phyloP scores from a whole-genome alignment of 2,888 invertebrate genomes.

The Parnassius mnemosyne region DNA sequence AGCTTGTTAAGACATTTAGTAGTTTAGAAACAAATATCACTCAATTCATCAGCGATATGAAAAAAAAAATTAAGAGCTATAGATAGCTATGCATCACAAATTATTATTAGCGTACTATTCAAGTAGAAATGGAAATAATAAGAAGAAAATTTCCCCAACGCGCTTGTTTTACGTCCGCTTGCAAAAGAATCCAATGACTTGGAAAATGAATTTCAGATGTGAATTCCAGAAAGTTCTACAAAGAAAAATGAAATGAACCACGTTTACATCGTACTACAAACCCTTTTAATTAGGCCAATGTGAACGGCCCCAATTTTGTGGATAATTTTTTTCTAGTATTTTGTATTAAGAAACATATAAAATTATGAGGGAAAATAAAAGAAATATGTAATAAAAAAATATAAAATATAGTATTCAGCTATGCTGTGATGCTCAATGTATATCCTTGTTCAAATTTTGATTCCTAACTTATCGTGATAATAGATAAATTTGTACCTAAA shows the following conservation, averaged over 20 bases:
- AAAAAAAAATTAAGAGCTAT: not conserved
- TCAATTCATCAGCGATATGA: no score
- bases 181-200: constrained; percentile 29
- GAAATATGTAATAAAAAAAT: no score
- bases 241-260: not conserved
- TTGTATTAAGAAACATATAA: no score
- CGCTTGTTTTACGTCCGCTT: constrained; percentile 16
- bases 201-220: constrained; percentile 26
- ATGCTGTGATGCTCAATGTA: no score
- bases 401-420: no score
- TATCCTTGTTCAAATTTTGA: no score
- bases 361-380: no score
- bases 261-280: not conserved
- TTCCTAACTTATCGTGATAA: no score
- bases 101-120: constrained; percentile 20
- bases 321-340: not conserved
- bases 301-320: not conserved
- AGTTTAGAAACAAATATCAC: no score
- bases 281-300: not conserved
- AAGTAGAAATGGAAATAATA: constrained; percentile 11
- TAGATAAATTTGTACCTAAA: no score
- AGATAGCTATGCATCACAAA: constrained; percentile 24
- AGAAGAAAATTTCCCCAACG: constrained; percentile 22
- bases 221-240: constrained; percentile 5
- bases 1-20: no score